These are phyloP conservation scores for Onychomys arenicola DNA, from an alignment of 2,797 vertebrate species.

Conservation along the genomic window DNA sequence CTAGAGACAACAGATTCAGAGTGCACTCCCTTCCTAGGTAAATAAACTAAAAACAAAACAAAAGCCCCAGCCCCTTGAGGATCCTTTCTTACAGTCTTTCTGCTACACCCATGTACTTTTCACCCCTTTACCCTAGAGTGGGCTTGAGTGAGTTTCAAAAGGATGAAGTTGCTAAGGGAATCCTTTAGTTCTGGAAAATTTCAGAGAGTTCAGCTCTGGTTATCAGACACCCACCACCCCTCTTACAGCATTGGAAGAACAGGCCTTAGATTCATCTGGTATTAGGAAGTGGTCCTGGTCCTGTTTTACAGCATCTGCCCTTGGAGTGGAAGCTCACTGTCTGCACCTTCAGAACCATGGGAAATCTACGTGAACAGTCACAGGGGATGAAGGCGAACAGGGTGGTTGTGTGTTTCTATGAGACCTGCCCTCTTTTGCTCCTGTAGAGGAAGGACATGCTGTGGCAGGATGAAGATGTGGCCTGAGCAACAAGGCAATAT, in stretches of 20 bases:
- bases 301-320: not conserved
- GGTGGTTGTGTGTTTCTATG: not conserved
- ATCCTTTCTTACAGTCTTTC: not conserved
- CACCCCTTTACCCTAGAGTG: not conserved
- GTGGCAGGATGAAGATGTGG: not conserved
- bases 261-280: not conserved
- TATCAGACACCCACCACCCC: not conserved
- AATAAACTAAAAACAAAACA: not conserved
- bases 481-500: not conserved
- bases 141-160: not conserved
- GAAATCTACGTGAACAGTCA: not conserved
- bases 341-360: not conserved
- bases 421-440: not conserved
- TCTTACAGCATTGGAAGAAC: not conserved
- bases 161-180: not conserved
- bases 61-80: not conserved
- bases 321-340: not conserved
- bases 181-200: not conserved
- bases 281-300: not conserved
- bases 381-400: not conserved
- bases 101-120: not conserved
- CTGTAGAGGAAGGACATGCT: not conserved
- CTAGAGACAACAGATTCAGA: not conserved
- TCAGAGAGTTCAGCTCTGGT: slow-evolving; percentile 16
- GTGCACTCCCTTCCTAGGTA: not conserved